Evolutionary conservation across 2,888 invertebrate species (phyloP), one percentile per base, ranked within the genome.

Genomic region (Homarus gammarus): DNA sequence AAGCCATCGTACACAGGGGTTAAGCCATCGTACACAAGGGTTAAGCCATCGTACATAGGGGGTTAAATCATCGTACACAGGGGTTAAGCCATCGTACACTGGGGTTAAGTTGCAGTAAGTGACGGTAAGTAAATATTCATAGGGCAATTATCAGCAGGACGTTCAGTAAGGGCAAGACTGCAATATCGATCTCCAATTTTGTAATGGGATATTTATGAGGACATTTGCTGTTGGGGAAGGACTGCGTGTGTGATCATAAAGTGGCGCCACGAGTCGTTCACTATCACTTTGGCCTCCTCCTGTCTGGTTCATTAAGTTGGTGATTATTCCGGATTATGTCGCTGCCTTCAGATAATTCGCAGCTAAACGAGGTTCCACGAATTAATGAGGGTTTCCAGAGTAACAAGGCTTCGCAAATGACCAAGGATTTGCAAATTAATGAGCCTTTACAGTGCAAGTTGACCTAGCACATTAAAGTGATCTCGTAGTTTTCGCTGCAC

Each of bases 341-440:
- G 49, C 36, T 70, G 83, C 51, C 83, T 83, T 51, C 49, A 83
- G 70, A 83, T 83, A 83, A 83, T 72, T 83, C 83, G 70, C 72
- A 36, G 83, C 72, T 70, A 83, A 83, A 83, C 83, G 83, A 83
- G 72, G 72, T 49, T 72, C 70, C 83, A 51, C 83, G 83, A 83
- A 83, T 83, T 83, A 83, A 83, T 83, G 83, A 83, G 72, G 83
- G 83, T 31, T 70, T 51, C 72, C 83, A 83, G 70, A 72, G 70
- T 68, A 83, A 83, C 83, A 83, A 83, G 83, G 49, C 70, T 83
- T 83, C 83, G 83, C 51, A 83, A 83, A 83, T 83, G 83, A 70
- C 83, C 64, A 70, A 49, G 72, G 83, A 83, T 83, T 83, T 83
- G 83, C 83, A 83, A 83, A 83, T 83, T 83, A 83, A 83, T 83